Base-by-base conservation (phyloP, 2,888 invertebrate species). In the Lucinisca nassula region DNA sequence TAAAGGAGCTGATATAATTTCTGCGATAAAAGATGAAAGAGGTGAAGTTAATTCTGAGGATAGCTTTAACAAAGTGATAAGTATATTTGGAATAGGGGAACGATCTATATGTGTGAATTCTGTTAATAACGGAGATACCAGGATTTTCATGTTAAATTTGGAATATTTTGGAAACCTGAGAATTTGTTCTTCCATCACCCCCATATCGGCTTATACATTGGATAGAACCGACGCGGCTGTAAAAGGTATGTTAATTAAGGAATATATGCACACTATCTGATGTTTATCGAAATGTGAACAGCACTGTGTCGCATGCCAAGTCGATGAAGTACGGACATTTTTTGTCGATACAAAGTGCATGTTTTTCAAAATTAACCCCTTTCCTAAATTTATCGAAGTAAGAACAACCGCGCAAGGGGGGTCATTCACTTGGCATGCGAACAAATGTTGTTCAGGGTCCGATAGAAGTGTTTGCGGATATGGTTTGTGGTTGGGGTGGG, bases 21-120 rank as follows among this genome's bases (percentile, higher is more conserved):
- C 12, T 8, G 67, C 55, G 40, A 27, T 83, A 35, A n/a, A 77
- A 12, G 40, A 55, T 10, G 45, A 49, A 12, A 61, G 76, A 35
- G 45, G 24, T 6, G n/a, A 75, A 10, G 35, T 45, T 1, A 30
- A 27, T 8, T 74, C 21, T 24, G 75, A 27, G 17, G 61, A 55
- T 45, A 81, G 81, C 58, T 81, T 80, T 51, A 84, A 87, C 37
- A 84, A 84, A 73, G 87, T 87, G 61, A 30, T 87, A 8, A 70
- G 74, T 35, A 51, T 84, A 10, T 67, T 61, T 14, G 84, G 84
- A 27, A 40, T 83, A 12, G 80, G 83, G 27, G 58, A 45, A n/a
- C 30, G 32, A n/a, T 14, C 14, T 73, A 83, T 80, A 35, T 87
- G 87, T 81, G 67, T 38, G 1, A 83, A 77, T 72, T 55, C 61